Percentiles rank a stretch among this genome's conserved stretches.
phyloP scores from a whole-genome alignment of 2,113 vertebrate genomes.

The Meles meles region DNA sequence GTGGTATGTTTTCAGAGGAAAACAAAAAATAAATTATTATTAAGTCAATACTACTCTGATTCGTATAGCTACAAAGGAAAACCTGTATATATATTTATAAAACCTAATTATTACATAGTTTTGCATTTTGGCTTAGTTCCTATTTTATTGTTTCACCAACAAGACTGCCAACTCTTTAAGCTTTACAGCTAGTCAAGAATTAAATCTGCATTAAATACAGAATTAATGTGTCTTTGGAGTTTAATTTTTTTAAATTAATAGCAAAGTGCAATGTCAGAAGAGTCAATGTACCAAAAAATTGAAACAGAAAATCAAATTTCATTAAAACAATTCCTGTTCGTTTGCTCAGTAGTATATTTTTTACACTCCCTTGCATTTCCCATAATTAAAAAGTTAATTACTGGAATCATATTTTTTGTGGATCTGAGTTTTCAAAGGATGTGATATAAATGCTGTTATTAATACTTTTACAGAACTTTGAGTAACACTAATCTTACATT shows the following conservation, averaged over 20 bases:
- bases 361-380: conserved; percentile 10
- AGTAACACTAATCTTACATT: conserved; percentile 11
- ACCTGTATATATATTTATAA: conserved; percentile 21
- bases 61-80: conserved; percentile 31
- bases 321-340: conserved; percentile 55
- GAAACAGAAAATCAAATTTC: conserved; percentile 69
- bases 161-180: conserved; percentile 46
- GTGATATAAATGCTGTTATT: conserved; percentile 37
- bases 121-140: conserved; percentile 47
- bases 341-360: conserved; percentile 47
- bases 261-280: conserved; percentile 48
- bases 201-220: conserved; percentile 58
- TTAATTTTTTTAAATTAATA: conserved; percentile 60
- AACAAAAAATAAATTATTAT: conserved; percentile 35
- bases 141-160: conserved; percentile 52
- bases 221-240: conserved; percentile 58
- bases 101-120: conserved; percentile 48
- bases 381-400: conserved; percentile 61
- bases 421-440: conserved; percentile 50
- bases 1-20: conserved; percentile 13
- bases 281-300: conserved; percentile 68
- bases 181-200: conserved; percentile 65
- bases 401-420: conserved; percentile 35
- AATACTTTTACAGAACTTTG: conserved; percentile 22
- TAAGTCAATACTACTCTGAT: background rate